Percentiles rank a stretch among this genome's conserved stretches.
Evolutionary conservation across 2,888 invertebrate genomes (phyloP).

Genomic region (Cryptus armator): DNA sequence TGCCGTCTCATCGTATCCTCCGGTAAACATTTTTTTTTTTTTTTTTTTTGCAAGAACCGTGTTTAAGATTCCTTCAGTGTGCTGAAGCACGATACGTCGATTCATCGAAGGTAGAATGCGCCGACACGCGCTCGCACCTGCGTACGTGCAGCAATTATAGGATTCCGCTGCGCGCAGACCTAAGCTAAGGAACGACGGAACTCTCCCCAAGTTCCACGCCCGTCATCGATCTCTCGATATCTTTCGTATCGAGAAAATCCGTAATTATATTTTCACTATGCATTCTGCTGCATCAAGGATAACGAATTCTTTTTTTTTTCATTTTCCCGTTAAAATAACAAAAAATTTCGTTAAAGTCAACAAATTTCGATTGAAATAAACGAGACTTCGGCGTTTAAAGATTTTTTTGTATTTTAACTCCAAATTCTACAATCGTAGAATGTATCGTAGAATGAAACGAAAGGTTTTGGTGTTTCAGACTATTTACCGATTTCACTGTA

Average conservation of each 20-base stretch:
- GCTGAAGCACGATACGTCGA: no score
- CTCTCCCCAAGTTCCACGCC: background rate
- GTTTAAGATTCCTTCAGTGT: no score
- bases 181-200: background rate
- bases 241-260: background rate
- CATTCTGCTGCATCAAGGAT: no score
- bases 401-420: background rate
- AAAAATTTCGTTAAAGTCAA: no score
- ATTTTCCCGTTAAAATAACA: no score
- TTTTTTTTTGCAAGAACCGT: no score
- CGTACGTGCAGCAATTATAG: constrained; percentile 3
- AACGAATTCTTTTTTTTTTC: no score
- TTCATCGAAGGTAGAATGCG: background rate
- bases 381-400: no score
- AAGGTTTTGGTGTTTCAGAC: background rate
- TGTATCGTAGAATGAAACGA: background rate
- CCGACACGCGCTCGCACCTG: background rate
- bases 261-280: background rate
- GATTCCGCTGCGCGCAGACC: background rate
- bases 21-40: no score
- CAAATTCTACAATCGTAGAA: background rate
- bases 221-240: background rate
- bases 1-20: no score
- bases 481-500: background rate
- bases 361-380: no score